Conservation (phyloP, 2,797 vertebrate species). For the Hybognathus amarus region DNA sequence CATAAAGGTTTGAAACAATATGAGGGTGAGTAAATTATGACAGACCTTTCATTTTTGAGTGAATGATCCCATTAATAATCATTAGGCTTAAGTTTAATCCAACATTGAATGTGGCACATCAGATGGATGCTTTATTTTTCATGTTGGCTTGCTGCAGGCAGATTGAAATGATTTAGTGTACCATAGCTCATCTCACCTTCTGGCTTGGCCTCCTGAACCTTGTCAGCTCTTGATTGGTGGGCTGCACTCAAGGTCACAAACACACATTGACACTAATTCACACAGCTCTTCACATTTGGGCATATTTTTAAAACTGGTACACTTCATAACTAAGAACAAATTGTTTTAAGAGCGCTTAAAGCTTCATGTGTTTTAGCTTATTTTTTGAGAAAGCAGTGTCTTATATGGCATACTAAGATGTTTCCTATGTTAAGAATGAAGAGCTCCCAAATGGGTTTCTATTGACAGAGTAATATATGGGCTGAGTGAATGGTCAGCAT, state of each 20-base stretch:
- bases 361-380: conserved; percentile 39
- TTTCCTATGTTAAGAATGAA: conserved; percentile 29
- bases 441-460: conserved; percentile 44
- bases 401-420: conserved; percentile 10
- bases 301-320: not conserved
- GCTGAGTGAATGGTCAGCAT: conserved; percentile 45
- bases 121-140: conserved; percentile 7
- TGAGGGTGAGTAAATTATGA: not conserved
- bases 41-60: not conserved
- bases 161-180: conserved; percentile 35
- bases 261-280: conserved; percentile 23
- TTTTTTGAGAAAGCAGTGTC: conserved; percentile 16
- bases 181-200: conserved; percentile 35
- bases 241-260: conserved; percentile 24
- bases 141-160: not conserved
- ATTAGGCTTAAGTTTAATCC: conserved; percentile 2
- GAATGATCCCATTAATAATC: not conserved
- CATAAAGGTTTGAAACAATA: not conserved
- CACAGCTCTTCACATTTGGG: not conserved
- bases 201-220: conserved; percentile 27
- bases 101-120: not conserved
- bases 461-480: conserved; percentile 39
- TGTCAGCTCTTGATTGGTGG: conserved; percentile 43
- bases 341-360: conserved; percentile 53
- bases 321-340: conserved; percentile 42